Base-by-base conservation (phyloP, 2,888 invertebrate species). In the Stenodema calcarata region DNA sequence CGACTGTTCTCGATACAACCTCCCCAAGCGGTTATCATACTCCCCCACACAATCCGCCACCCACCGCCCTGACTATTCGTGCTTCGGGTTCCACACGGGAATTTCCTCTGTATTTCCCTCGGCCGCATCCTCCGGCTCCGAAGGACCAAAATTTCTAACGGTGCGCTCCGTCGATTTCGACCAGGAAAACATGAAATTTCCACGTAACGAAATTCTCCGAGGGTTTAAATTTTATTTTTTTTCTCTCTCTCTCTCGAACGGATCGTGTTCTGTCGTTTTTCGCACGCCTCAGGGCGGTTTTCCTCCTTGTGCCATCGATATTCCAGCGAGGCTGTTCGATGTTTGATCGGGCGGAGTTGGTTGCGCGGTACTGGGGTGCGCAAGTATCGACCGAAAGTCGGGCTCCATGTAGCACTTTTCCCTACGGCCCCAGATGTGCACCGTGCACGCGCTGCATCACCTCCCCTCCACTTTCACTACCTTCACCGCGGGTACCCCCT, bases 361-460 rank as follows among this genome's bases (percentile, higher is more conserved):
- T 70, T 87, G 88, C 88, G 88, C 88, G 86, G 23, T 7, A 16
- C n/a, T 14, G 12, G 35, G 35, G 54, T 62, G 88, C 88, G 88
- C 88, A 88, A 87, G 88, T 88, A 88, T 88, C 88, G 88, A 88
- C 86, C 88, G 75, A 50, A 0, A 44, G 69, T 23, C 80, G 80
- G 42, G 30, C 50, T 78, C 41, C 0, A n/a, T 11, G 18, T 27
- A 78, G 28, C 78, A 11, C 78, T 41, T 44, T 86, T 44, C 62
- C 78, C 76, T 79, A 42, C 86, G 76, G 69, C 70, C 84, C 86
- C 83, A 87, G 87, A 78, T 83, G 87, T 82, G 88, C 87, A 81
- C 73, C 35, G 86, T 84, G 84, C 85, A 85, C 87, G 54, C 87
- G 54, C 87, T 88, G 88, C 88, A 87, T 78, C 87, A 35, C 62